Conservation (phyloP, 2,113 vertebrate genomes). For the Zosterops hypoxanthus region DNA sequence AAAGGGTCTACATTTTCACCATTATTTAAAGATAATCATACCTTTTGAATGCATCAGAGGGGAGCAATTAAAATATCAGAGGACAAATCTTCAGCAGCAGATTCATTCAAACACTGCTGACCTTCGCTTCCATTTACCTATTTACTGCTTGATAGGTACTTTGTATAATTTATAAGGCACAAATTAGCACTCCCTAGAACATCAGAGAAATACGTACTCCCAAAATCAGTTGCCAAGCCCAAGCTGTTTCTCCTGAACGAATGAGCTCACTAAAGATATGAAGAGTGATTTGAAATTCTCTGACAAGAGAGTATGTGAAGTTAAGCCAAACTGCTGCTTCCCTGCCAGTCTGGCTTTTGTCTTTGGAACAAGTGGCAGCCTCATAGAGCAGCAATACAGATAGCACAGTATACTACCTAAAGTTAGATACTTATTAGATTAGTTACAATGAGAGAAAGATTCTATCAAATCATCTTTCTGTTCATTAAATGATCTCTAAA, state of each 20-base stretch:
- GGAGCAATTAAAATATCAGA: conserved; percentile 4
- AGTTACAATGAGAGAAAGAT: neutral
- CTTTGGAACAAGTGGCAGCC: neutral
- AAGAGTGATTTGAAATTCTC: conserved; percentile 28
- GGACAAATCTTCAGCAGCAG: neutral
- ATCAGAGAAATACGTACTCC: neutral
- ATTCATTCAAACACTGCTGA: neutral
- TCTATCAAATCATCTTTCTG: neutral
- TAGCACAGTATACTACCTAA: neutral
- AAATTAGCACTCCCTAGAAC: neutral
- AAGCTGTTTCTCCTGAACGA: neutral
- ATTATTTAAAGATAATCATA: neutral
- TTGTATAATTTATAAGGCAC: conserved; percentile 8
- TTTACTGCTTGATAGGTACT: neutral
- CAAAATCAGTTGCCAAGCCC: neutral
- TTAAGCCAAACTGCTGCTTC: conserved; percentile 24
- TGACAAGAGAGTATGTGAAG: neutral
- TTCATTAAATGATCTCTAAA: conserved; percentile 50
- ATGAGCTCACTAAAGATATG: conserved; percentile 22
- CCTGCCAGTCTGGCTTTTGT: conserved; percentile 33
- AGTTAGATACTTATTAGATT: conserved; percentile 32
- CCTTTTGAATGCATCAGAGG: neutral
- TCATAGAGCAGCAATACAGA: neutral
- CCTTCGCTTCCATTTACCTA: neutral
- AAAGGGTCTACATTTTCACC: neutral